Evolutionary conservation across 1,140 invertebrate species (phyloP).

Genomic region (Nebria ingens): DNA sequence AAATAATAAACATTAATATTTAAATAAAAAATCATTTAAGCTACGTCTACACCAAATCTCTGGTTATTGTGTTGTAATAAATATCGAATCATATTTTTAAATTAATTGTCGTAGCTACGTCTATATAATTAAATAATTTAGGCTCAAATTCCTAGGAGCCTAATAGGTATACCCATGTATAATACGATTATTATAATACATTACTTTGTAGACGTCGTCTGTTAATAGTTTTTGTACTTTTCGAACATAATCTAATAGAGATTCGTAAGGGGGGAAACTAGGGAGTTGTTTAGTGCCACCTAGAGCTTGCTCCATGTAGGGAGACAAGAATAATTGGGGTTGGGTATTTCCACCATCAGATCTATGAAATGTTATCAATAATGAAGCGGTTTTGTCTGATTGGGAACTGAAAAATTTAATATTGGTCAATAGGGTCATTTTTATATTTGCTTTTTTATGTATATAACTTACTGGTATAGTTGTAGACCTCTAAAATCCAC

Average conservation of each 20-base stretch:
- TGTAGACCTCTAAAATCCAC: conserved; percentile 28
- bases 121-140: too few species aligned
- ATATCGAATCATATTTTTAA: too few species aligned
- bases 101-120: too few species aligned
- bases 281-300: conserved; percentile 21
- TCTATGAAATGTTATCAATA: conserved; percentile 25
- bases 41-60: too few species aligned
- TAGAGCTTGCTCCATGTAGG: conserved; percentile 27
- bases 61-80: too few species aligned
- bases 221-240: conserved; percentile 22
- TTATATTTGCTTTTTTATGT: conserved; percentile 13
- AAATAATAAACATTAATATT: too few species aligned
- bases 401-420: conserved; percentile 26
- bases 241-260: conserved; percentile 25
- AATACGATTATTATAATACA: too few species aligned
- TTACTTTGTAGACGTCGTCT: too few species aligned
- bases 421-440: neutral
- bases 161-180: too few species aligned
- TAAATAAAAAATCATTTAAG: too few species aligned
- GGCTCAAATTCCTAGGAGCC: too few species aligned
- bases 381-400: too few species aligned
- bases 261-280: conserved; percentile 19
- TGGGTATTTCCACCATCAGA: conserved; percentile 21
- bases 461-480: conserved; percentile 15
- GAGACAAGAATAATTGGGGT: conserved; percentile 25